Percentiles rank a stretch among this genome's conserved stretches.
These are phyloP conservation scores for Gambusia holbrooki DNA, from an alignment of 2,113 vertebrate genomes.

Conservation along the genomic window DNA sequence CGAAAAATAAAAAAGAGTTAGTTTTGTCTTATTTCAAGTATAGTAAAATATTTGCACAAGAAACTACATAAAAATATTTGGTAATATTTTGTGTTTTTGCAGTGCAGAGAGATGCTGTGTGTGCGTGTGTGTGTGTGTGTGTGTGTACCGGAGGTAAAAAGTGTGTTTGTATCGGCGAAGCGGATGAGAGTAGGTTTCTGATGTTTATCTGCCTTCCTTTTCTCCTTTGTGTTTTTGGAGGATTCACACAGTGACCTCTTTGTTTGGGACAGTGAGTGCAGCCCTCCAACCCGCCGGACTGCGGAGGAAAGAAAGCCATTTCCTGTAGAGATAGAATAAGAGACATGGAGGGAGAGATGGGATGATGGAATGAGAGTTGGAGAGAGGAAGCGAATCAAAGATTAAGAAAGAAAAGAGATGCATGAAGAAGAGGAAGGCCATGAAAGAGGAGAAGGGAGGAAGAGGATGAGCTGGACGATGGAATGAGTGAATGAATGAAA, in stretches of 20 bases:
- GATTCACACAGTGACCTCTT: constrained; percentile 84
- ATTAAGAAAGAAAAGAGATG: constrained; percentile 54
- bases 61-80: too few species aligned
- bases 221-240: constrained; percentile 82
- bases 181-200: constrained; percentile 80
- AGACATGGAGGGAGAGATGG: constrained; percentile 56
- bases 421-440: constrained; percentile 31
- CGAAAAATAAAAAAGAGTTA: too few species aligned
- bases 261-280: constrained; percentile 81
- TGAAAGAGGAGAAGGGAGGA: constrained; percentile 68
- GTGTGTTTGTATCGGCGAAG: constrained; percentile 45
- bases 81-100: too few species aligned
- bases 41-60: too few species aligned
- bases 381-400: constrained; percentile 51
- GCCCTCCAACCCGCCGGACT: constrained; percentile 57
- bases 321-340: constrained; percentile 74
- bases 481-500: constrained; percentile 51
- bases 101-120: constrained; percentile 18
- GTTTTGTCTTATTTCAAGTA: too few species aligned
- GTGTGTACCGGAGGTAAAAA: constrained; percentile 23
- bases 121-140: too few species aligned
- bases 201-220: constrained; percentile 81
- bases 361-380: constrained; percentile 45
- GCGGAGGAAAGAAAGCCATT: constrained; percentile 78
- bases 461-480: constrained; percentile 50